Percentiles rank a stretch among this genome's conserved stretches.
Evolutionary conservation across 2,888 invertebrate species (phyloP).

Genomic region (Caenorhabditis wallacei): DNA sequence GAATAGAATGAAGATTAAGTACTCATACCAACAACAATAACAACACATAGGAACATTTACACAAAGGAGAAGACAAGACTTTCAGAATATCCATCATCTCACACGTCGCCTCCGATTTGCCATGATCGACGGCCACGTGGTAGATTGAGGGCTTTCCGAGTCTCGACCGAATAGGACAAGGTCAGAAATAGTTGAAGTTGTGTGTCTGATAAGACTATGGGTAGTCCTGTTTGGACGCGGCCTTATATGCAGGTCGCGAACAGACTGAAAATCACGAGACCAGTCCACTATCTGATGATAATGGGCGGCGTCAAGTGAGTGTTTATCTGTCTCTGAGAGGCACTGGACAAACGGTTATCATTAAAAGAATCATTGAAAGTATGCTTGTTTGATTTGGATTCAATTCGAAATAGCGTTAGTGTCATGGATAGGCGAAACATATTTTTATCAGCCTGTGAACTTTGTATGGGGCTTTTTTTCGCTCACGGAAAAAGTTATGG

Average conservation of each 20-base stretch:
- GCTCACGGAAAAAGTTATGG: constrained; percentile 23
- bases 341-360: constrained; percentile 45
- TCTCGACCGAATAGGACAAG: constrained; percentile 48
- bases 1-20: constrained; percentile 37
- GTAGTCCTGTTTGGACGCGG: constrained; percentile 10
- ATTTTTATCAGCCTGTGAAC: constrained; percentile 38
- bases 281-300: constrained; percentile 49
- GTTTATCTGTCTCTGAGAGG: constrained; percentile 43
- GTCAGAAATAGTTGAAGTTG: constrained; percentile 50
- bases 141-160: constrained; percentile 48
- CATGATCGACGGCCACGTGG: constrained; percentile 61
- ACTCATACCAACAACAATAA: not conserved
- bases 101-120: constrained; percentile 54
- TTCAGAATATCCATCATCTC: constrained; percentile 41
- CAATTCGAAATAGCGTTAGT: constrained; percentile 27
- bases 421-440: constrained; percentile 27
- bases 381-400: constrained; percentile 45
- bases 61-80: constrained; percentile 28
- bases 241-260: constrained; percentile 46
- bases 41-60: constrained; percentile 22
- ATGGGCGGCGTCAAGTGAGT: constrained; percentile 29
- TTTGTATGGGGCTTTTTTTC: constrained; percentile 24
- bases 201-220: constrained; percentile 34
- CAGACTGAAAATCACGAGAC: constrained; percentile 55
- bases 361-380: constrained; percentile 37